phyloP scores from a whole-genome alignment of 1,140 invertebrate genomes.

The Whitmania pigra region DNA sequence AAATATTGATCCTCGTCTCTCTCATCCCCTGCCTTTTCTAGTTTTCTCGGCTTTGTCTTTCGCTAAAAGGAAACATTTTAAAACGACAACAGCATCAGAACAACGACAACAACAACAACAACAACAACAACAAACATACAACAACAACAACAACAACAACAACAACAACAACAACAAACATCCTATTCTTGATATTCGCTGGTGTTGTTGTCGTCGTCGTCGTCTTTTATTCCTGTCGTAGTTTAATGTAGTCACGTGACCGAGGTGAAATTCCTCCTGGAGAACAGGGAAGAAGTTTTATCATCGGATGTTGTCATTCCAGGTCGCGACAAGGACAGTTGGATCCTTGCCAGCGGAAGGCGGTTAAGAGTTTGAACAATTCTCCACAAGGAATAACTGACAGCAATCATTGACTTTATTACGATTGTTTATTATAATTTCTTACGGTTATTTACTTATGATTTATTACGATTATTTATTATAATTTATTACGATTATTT shows the following conservation, averaged over 20 bases:
- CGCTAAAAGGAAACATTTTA: not conserved
- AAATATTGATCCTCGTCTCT: too few relatives aligned
- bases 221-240: too few relatives aligned
- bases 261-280: not conserved
- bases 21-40: too few relatives aligned
- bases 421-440: too few relatives aligned
- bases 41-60: not conserved
- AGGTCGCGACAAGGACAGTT: not conserved
- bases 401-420: not conserved
- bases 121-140: not conserved
- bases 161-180: slow-evolving; percentile 2
- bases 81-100: too few relatives aligned
- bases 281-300: not conserved
- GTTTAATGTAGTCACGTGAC: too few relatives aligned
- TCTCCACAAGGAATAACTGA: not conserved
- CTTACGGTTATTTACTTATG: too few relatives aligned
- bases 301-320: not conserved
- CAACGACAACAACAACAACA: slow-evolving; percentile 6
- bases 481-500: too few relatives aligned
- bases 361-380: not conserved
- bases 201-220: not conserved
- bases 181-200: not conserved
- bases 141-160: not conserved
- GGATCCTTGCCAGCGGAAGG: not conserved
- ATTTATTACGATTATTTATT: too few relatives aligned